Evolutionary conservation across 2,888 invertebrate genomes (phyloP).

Genomic region (Xanthia togata): DNA sequence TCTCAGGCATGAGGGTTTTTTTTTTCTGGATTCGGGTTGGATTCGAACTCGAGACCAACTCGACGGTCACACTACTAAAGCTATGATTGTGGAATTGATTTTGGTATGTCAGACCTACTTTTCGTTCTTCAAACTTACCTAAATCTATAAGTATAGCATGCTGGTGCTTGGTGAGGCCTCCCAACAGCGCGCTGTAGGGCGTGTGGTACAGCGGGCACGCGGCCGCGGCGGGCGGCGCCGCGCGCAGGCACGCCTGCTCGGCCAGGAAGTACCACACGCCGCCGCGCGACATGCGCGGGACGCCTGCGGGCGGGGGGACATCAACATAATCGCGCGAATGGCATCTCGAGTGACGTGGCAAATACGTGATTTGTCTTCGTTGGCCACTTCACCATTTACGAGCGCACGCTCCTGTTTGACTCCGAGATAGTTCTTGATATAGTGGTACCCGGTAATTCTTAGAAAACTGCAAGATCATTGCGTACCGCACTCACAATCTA

Average conservation of each 20-base stretch:
- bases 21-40: too few species aligned
- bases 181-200: constrained; percentile 94
- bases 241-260: constrained; percentile 94
- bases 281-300: constrained; percentile 95
- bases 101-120: neutral
- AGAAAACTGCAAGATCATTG: too few species aligned
- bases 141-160: constrained; percentile 99
- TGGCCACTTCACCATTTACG: neutral
- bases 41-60: too few species aligned
- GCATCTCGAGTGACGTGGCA: neutral
- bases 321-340: neutral
- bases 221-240: constrained; percentile 93
- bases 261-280: constrained; percentile 98
- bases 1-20: too few species aligned
- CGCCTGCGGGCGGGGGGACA: too few species aligned
- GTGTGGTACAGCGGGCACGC: constrained; percentile 94
- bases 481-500: too few species aligned
- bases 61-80: too few species aligned
- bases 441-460: too few species aligned
- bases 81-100: neutral
- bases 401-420: neutral
- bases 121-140: constrained; percentile 87
- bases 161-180: constrained; percentile 97
- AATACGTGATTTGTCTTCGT: neutral
- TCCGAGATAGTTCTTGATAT: too few species aligned